Evolutionary conservation across 2,888 invertebrate genomes (phyloP).

Genomic region (Eumerus sabulonum): DNA sequence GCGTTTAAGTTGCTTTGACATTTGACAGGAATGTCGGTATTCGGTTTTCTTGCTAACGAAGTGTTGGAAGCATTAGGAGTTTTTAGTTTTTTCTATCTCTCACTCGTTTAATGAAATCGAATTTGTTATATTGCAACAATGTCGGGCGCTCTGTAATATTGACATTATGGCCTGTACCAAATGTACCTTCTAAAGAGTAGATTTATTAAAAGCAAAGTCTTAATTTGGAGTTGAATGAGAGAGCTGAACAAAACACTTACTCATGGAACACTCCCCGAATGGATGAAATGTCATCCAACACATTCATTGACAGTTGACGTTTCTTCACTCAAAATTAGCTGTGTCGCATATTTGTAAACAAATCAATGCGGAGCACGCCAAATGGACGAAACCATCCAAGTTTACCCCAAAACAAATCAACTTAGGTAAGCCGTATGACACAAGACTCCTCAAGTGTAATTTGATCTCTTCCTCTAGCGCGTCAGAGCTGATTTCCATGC

Average conservation of each 20-base stretch:
- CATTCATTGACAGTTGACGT: constrained; percentile 2
- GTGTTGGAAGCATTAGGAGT: neutral
- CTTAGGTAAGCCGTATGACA: constrained; percentile 71
- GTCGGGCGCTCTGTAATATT: too few species aligned
- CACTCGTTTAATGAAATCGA: too few species aligned
- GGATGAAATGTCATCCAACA: neutral
- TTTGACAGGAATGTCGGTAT: constrained; percentile 15
- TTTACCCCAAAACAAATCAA: constrained; percentile 70
- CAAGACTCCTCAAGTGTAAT: too few species aligned
- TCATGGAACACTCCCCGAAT: too few species aligned
- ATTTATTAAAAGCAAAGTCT: too few species aligned
- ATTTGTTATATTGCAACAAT: too few species aligned
- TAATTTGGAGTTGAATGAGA: too few species aligned
- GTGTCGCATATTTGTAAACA: constrained; percentile 41
- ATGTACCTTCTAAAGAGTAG: too few species aligned
- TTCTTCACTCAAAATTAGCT: constrained; percentile 13
- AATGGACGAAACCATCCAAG: constrained; percentile 43
- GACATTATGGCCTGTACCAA: too few species aligned
- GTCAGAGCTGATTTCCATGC: constrained; percentile 70
- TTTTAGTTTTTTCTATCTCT: too few species aligned
- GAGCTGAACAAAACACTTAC: too few species aligned
- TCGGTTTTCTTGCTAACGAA: constrained; percentile 10
- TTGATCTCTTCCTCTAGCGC: constrained; percentile 68
- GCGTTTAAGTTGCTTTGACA: constrained; percentile 10
- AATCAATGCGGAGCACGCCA: neutral